A percentile compares a stretch with the other conserved stretches of the same genome.
These are phyloP conservation scores for Cheilosia soror DNA, from an alignment of 2,888 invertebrate species.

Conservation along the genomic window DNA sequence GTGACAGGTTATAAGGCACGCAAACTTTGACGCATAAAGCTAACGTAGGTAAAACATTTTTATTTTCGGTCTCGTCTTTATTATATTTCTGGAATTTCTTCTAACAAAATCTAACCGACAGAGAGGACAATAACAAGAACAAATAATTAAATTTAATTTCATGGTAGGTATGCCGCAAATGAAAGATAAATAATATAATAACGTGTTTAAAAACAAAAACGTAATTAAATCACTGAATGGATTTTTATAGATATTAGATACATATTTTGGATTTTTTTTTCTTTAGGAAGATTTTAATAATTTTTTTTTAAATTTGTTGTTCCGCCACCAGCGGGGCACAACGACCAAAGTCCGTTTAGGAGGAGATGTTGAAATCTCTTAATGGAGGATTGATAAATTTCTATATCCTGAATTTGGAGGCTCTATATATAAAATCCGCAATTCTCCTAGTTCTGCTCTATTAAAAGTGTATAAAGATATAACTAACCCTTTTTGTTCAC, in stretches of 20 bases:
- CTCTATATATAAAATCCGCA: too few relatives aligned
- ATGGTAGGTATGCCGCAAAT: constrained; percentile 65
- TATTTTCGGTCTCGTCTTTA: background rate
- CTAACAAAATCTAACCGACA: constrained; percentile 20
- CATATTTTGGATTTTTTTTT: constrained; percentile 6
- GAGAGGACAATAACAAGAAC: constrained; percentile 22
- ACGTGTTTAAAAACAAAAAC: constrained; percentile 13
- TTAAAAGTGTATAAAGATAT: too few relatives aligned
- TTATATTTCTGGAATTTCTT: constrained; percentile 58
- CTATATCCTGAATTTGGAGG: too few relatives aligned
- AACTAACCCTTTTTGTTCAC: too few relatives aligned
- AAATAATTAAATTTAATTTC: constrained; percentile 69
- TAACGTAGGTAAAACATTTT: background rate
- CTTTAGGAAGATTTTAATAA: constrained; percentile 3
- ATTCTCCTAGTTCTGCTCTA: too few relatives aligned
- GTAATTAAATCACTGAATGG: constrained; percentile 50
- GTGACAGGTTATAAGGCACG: constrained; percentile 66
- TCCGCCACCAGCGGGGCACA: too few relatives aligned
- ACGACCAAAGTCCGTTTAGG: too few relatives aligned
- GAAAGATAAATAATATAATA: constrained; percentile 43
- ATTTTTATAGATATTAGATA: background rate
- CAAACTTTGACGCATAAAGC: constrained; percentile 23
- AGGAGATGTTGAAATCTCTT: too few relatives aligned
- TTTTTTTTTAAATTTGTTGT: too few relatives aligned
- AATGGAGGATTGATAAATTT: too few relatives aligned